A percentile compares a stretch with the other conserved stretches of the same genome.
phyloP scores from a whole-genome alignment of 2,797 vertebrate species.

The Leuciscus waleckii region DNA sequence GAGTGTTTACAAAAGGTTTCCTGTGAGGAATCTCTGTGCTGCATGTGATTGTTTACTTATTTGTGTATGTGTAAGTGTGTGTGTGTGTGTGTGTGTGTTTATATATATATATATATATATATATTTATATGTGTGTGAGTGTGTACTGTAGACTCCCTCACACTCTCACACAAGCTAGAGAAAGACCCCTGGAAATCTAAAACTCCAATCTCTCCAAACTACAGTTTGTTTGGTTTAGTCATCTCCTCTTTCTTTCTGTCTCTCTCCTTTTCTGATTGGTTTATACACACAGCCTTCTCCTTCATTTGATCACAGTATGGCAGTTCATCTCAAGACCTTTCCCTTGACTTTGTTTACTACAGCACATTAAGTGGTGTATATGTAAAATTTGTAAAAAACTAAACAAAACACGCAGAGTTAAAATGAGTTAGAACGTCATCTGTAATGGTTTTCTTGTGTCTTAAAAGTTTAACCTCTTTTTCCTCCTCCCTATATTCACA shows the following conservation, averaged over 20 bases:
- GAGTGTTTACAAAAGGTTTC: constrained; percentile 12
- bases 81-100: background rate
- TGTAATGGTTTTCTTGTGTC: constrained; percentile 20
- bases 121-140: background rate
- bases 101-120: background rate
- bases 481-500: constrained; percentile 3
- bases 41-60: constrained; percentile 54
- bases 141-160: constrained; percentile 41
- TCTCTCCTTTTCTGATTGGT: constrained; percentile 34
- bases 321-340: constrained; percentile 62
- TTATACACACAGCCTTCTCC: constrained; percentile 31
- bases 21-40: constrained; percentile 24
- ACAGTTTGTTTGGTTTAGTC: constrained; percentile 68
- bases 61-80: constrained; percentile 22
- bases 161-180: constrained; percentile 39
- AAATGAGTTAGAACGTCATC: constrained; percentile 13
- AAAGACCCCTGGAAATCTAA: constrained; percentile 36
- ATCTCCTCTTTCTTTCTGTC: constrained; percentile 25
- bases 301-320: constrained; percentile 71
- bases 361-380: constrained; percentile 21
- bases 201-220: constrained; percentile 52
- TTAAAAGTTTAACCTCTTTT: background rate
- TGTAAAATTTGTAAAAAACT: background rate
- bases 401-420: background rate
- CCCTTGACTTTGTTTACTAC: constrained; percentile 41